Evolutionary conservation across 2,888 invertebrate species (phyloP), one percentile per base, ranked within the genome.

Genomic region (Drosophila austrosaltans): DNA sequence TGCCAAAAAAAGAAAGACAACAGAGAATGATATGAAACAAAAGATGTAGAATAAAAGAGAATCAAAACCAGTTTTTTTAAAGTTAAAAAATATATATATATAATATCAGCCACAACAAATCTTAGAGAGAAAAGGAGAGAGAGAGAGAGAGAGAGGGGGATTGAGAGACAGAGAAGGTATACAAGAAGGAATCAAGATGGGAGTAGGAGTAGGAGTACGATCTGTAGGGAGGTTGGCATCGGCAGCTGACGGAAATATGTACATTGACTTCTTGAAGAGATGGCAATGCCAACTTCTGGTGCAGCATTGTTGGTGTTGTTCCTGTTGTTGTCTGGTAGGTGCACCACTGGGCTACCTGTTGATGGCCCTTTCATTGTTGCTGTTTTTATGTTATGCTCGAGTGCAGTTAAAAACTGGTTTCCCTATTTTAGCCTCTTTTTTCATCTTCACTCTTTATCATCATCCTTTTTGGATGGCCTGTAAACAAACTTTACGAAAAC

Each of bases 191-290:
- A 8, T 36, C 36, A 1, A 36, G 36, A 36, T 8, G 61, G 61
- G n/a, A 65, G 63, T 57, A 65, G 53, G 60, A 54, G 54, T 59
- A 61, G 78, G 74, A 71, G 36, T 36, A 16, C 16, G 16, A 16
- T 16, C 16, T 8, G 10, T 2, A 36, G 36, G 68, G 72, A 75
- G 81, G 79, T 66, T 53, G 60, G 61, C 63, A 84, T 71, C 76
- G 84, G 82, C 89, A 89, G 87, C 87, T 82, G 89, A 86, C 89
- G 89, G 89, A 88, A 88, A 88, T 73, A 36, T 36, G 36, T 36
- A 75, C 81, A 86, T 88, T 75, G 76, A 72, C 76, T 88, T 73
- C 68, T 36, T 44, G n/a, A 20, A 22, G 28, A 36, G 66, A 53
- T 66, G 66, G 40, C 32, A 71, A 63, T 71, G 66, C 72, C 80